A percentile compares a stretch with the other conserved stretches of the same genome.
Evolutionary conservation across 2,797 vertebrate species (phyloP).

Genomic region (Sparus aurata): DNA sequence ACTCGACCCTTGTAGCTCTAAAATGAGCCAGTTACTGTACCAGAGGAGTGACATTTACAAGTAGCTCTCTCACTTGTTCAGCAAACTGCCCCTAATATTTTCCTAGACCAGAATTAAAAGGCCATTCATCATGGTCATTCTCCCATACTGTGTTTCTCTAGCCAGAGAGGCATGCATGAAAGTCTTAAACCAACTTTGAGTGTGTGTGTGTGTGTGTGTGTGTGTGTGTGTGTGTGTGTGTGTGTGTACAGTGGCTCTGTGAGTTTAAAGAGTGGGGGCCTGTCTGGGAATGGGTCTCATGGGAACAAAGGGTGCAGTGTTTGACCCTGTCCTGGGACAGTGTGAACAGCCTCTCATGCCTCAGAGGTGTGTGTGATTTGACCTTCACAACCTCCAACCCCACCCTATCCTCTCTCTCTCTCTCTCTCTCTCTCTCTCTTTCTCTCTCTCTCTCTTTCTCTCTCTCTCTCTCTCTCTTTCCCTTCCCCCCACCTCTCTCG

Average conservation of each 20-base stretch:
- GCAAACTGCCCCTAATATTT: slow-evolving; percentile 56
- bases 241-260: slow-evolving; percentile 70
- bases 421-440: background rate
- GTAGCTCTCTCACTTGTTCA: slow-evolving; percentile 49
- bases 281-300: slow-evolving; percentile 81
- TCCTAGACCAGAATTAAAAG: slow-evolving; percentile 68
- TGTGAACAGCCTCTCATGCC: slow-evolving; percentile 75
- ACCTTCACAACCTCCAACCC: slow-evolving; percentile 57
- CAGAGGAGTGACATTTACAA: slow-evolving; percentile 53
- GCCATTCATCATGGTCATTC: slow-evolving; percentile 74
- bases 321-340: slow-evolving; percentile 71
- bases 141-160: slow-evolving; percentile 72
- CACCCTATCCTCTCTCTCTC: slow-evolving; percentile 18
- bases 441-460: background rate
- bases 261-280: slow-evolving; percentile 80
- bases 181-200: slow-evolving; percentile 79
- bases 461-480: background rate
- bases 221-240: slow-evolving; percentile 33
- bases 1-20: slow-evolving; percentile 42
- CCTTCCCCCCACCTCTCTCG: background rate
- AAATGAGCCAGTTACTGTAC: slow-evolving; percentile 43
- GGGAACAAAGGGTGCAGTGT: slow-evolving; percentile 86
- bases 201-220: slow-evolving; percentile 45
- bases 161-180: slow-evolving; percentile 66
- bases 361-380: slow-evolving; percentile 72